Evolutionary conservation across 2,888 invertebrate species (phyloP).

Genomic region (Drosophila mimica): DNA sequence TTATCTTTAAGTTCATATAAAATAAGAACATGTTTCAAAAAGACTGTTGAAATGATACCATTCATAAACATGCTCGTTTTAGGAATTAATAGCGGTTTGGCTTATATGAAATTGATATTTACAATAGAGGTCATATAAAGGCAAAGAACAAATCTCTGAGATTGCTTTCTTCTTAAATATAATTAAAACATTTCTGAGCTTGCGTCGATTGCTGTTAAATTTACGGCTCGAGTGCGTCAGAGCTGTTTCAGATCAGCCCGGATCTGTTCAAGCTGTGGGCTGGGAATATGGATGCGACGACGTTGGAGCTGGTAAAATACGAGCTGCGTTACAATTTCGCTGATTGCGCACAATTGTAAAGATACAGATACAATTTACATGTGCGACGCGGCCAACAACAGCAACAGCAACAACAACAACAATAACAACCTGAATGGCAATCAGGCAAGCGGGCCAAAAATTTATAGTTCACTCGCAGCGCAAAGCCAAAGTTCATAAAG

Average conservation of each 20-base stretch:
- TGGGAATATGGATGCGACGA: not conserved
- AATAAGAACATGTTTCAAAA: not conserved
- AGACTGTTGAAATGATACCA: not conserved
- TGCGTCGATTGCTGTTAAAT: constrained; percentile 59
- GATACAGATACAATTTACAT: constrained; percentile 75
- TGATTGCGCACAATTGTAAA: constrained; percentile 77
- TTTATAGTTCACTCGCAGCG: constrained; percentile 71
- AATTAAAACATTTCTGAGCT: constrained; percentile 82
- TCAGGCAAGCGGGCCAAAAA: constrained; percentile 62
- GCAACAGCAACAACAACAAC: constrained; percentile 26
- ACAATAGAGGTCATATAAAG: not conserved
- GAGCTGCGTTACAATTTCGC: constrained; percentile 78
- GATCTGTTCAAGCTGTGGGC: constrained; percentile 1
- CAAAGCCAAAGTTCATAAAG: constrained; percentile 76
- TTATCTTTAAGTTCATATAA: not conserved
- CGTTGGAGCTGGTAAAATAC: constrained; percentile 54
- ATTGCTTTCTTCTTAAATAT: constrained; percentile 49
- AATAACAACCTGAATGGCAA: constrained; percentile 54
- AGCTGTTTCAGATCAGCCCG: constrained; percentile 29
- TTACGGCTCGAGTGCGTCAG: constrained; percentile 59
- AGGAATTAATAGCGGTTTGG: not conserved
- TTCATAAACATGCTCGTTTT: not conserved
- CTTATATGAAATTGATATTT: not conserved
- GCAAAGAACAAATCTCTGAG: not conserved
- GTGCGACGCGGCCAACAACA: constrained; percentile 24